These are phyloP conservation scores for Gastrophryne carolinensis DNA, from an alignment of 2,797 vertebrate genomes.

Conservation along the genomic window DNA sequence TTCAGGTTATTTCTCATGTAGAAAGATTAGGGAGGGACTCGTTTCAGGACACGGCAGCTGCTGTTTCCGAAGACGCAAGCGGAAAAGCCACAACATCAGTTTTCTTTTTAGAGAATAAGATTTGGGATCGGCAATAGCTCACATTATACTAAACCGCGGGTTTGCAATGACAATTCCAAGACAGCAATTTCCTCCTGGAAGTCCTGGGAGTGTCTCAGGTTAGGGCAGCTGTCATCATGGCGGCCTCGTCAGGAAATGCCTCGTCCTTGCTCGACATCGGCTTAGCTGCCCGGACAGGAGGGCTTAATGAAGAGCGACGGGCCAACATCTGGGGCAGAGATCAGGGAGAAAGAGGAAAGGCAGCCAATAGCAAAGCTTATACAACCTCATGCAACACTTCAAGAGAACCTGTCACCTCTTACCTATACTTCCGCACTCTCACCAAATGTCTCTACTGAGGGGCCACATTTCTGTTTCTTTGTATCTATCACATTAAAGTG, in stretches of 20 bases:
- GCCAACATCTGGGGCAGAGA: neutral
- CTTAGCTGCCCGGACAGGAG: neutral
- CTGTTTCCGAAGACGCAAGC: too few relatives aligned
- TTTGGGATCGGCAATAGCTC: too few relatives aligned
- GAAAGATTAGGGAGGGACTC: too few relatives aligned
- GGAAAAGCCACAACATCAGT: too few relatives aligned
- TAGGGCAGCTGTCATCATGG: slow-evolving; percentile 11
- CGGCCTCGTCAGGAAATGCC: neutral
- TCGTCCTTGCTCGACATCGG: neutral
- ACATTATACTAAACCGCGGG: neutral
- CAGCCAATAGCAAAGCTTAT: neutral
- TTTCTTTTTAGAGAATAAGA: too few relatives aligned
- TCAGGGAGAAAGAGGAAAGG: neutral
- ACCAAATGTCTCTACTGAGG: too few relatives aligned
- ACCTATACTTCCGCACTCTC: too few relatives aligned
- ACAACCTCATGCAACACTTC: neutral
- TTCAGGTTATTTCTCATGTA: too few relatives aligned
- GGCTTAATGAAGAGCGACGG: neutral
- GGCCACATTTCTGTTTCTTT: too few relatives aligned
- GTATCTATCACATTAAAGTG: too few relatives aligned
- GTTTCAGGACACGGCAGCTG: too few relatives aligned
- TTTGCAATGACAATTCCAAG: slow-evolving; percentile 7
- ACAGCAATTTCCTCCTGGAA: slow-evolving; percentile 28
- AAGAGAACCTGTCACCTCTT: neutral
- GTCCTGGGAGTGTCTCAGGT: neutral